phyloP scores from a whole-genome alignment of 2,113 vertebrate species.

The Mus spicilegus region DNA sequence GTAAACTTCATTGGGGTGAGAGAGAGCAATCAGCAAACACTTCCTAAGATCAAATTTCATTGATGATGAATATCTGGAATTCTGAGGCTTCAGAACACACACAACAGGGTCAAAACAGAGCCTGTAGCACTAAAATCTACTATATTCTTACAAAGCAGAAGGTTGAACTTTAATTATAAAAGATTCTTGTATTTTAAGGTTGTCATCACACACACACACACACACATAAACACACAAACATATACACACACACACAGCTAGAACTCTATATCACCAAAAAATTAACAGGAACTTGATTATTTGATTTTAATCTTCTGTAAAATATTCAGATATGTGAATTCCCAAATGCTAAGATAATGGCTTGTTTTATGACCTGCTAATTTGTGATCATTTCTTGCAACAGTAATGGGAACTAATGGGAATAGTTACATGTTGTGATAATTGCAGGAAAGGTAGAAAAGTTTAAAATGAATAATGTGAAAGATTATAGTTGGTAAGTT shows the following conservation, averaged over 20 bases:
- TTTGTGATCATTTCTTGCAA: not conserved
- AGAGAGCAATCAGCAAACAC: not conserved
- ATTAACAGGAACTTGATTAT: not conserved
- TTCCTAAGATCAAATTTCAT: not conserved
- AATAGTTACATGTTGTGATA: not conserved
- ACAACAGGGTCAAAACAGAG: not conserved
- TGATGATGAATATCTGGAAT: not conserved
- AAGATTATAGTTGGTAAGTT: not conserved
- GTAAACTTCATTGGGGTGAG: not conserved
- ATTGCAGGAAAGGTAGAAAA: too few species aligned
- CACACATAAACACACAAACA: not conserved
- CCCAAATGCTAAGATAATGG: not conserved
- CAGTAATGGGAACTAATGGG: not conserved
- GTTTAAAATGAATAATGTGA: not conserved
- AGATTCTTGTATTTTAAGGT: not conserved
- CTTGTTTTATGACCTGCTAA: not conserved
- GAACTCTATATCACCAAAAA: too few species aligned
- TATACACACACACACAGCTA: not conserved
- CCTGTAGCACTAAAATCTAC: too few species aligned
- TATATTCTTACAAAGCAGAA: not conserved
- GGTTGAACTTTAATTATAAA: too few species aligned
- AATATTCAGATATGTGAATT: not conserved
- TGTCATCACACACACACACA: not conserved
- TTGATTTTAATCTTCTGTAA: not conserved
- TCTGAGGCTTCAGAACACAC: fast-evolving